Evolutionary conservation across 2,797 vertebrate genomes (phyloP).

Genomic region (Darevskia mixta): DNA sequence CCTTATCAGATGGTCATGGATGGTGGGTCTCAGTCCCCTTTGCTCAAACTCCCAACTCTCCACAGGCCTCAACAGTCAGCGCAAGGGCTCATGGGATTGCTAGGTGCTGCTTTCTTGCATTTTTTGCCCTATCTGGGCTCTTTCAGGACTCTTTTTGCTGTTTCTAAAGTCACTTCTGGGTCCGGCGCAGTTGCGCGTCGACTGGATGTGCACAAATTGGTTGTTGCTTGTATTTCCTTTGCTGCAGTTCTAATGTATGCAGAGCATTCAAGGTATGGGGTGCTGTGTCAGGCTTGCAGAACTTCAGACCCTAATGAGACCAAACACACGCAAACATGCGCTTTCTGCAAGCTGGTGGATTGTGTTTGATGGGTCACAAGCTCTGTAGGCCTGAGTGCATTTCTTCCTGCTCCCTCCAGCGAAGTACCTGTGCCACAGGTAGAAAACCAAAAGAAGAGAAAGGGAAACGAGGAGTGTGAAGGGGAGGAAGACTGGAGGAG

Average conservation of each 20-base stretch:
- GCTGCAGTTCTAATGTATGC: background rate
- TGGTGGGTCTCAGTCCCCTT: too few relatives aligned
- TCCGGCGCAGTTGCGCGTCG: too few relatives aligned
- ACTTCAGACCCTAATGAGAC: background rate
- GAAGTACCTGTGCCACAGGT: background rate
- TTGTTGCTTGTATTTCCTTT: background rate
- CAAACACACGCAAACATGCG: too few relatives aligned
- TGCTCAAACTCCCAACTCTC: too few relatives aligned
- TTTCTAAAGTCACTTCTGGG: too few relatives aligned
- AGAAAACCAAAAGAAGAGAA: background rate
- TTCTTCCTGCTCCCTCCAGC: background rate
- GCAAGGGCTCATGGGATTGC: too few relatives aligned
- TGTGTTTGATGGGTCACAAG: background rate
- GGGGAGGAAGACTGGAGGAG: background rate
- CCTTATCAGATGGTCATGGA: too few relatives aligned
- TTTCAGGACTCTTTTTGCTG: too few relatives aligned
- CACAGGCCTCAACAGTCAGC: too few relatives aligned
- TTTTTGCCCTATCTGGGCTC: too few relatives aligned
- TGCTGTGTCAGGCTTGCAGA: background rate
- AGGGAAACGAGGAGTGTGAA: background rate
- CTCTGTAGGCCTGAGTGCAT: background rate
- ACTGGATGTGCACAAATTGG: too few relatives aligned
- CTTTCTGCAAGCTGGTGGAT: background rate
- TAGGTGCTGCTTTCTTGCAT: rapidly evolving
- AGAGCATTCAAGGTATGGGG: background rate